Evolutionary conservation across 1,140 invertebrate genomes (phyloP).

Genomic region (Drosophila arawakana): DNA sequence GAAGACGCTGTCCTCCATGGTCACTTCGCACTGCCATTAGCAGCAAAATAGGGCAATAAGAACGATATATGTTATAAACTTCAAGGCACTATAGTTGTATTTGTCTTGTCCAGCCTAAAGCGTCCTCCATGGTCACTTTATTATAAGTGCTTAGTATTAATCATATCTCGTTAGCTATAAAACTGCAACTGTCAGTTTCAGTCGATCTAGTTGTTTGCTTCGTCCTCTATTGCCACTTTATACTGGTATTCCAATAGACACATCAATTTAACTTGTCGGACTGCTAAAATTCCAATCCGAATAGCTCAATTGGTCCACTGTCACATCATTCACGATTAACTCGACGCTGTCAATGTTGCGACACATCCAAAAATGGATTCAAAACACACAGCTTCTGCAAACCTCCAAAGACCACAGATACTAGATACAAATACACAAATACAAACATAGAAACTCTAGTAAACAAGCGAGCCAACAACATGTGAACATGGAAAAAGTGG

Average conservation of each 20-base stretch:
- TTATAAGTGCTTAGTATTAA: neutral
- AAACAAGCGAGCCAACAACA: constrained; percentile 9
- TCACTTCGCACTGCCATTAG: neutral
- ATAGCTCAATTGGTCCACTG: constrained; percentile 7
- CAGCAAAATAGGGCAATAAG: no score
- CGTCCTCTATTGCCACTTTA: neutral
- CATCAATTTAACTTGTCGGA: constrained; percentile 10
- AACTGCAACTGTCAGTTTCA: neutral
- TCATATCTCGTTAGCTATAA: neutral
- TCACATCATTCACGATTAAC: constrained; percentile 46
- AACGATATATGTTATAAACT: no score
- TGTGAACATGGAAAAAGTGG: neutral
- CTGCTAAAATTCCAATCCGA: constrained; percentile 3
- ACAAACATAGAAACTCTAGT: neutral
- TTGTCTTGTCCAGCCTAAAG: no score
- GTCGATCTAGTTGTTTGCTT: neutral
- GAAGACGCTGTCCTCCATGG: neutral
- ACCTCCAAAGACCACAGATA: constrained; percentile 36
- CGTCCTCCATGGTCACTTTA: neutral
- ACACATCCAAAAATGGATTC: constrained; percentile 20
- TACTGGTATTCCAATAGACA: neutral
- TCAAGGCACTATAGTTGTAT: no score
- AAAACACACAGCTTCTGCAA: constrained; percentile 34
- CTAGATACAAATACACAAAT: constrained; percentile 8
- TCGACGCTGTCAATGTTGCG: constrained; percentile 29